Base-by-base conservation (phyloP, 2,888 invertebrate species). In the Spicauda simplicius region DNA sequence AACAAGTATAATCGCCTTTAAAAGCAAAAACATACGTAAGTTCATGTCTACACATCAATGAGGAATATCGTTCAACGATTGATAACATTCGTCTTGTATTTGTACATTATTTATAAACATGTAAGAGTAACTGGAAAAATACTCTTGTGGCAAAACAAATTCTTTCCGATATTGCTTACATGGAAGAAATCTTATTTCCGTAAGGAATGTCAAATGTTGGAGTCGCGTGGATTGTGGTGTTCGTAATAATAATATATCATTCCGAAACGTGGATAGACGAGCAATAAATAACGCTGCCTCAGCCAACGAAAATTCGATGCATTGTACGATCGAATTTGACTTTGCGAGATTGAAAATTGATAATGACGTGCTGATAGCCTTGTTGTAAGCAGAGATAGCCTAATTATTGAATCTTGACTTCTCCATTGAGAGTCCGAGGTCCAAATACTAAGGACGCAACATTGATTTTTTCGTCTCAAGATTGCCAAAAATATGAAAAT, bases 161-260 rank as follows among this genome's bases (percentile, higher is more conserved):
- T 41, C 12, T 59, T 58, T 65, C 45, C 53, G 30, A 59, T 54
- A 70, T 71, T 64, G 65, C 65, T 57, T 69, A 53, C 64, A 70
- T 59, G 48, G 60, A 62, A 65, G 70, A 69, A 72, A 72, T 68
- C 71, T 70, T 71, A 70, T 70, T 71, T 72, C 69, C 70, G 60
- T 55, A 60, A 61, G 45, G 67, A 54, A 70, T 67, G 72, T 70
- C 70, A 68, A 67, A 72, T 63, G 70, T 62, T 53, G 48, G 53
- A 30, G 58, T 30, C 53, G 54, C 48, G 30, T 25, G 45, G 65
- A 48, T 48, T 66, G 54, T 19, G 59, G 53, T 66, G 59, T 54
- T 59, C 59, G 65, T 48, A 60, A 66, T 66, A 48, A 55, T 63
- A 66, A 66, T 60, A 66, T 55, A 66, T 66, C 59, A 66, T 66